Conservation (phyloP, 2,113 vertebrate species). For the Tetraodon nigroviridis region DNA sequence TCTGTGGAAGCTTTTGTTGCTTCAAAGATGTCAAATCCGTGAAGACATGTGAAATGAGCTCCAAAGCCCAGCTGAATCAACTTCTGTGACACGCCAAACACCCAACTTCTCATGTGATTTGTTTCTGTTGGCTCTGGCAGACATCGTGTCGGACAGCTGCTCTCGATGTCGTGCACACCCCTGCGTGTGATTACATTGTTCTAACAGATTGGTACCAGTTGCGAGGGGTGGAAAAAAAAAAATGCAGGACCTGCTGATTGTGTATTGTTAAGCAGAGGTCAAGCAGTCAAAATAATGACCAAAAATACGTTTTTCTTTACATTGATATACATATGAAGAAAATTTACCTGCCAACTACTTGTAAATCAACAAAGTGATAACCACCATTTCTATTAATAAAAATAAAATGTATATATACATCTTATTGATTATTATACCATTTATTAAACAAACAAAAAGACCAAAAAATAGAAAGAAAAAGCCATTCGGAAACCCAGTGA, state of each 20-base stretch:
- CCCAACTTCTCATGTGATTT: conserved; percentile 12
- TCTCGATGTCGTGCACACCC: neutral
- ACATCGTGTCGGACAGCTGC: conserved; percentile 12
- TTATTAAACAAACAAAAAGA: no score
- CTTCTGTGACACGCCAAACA: conserved; percentile 3
- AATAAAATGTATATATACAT: no score
- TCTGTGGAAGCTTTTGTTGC: neutral
- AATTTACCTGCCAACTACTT: no score
- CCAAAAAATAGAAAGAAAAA: neutral
- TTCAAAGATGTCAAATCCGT: conserved; percentile 1
- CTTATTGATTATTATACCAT: no score
- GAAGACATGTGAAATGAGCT: neutral
- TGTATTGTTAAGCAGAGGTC: no score
- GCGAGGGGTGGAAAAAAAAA: neutral
- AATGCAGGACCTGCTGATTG: neutral
- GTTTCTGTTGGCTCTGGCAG: neutral
- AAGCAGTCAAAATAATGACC: no score
- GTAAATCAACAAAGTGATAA: no score
- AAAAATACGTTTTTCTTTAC: no score
- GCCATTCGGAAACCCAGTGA: conserved; percentile 6
- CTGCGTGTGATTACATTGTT: neutral
- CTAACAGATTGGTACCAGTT: neutral
- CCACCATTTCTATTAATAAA: no score
- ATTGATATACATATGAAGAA: no score
- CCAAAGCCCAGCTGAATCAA: conserved; percentile 1